Base-by-base conservation (phyloP, 2,113 vertebrate species). In the Gasterosteus aculeatus region DNA sequence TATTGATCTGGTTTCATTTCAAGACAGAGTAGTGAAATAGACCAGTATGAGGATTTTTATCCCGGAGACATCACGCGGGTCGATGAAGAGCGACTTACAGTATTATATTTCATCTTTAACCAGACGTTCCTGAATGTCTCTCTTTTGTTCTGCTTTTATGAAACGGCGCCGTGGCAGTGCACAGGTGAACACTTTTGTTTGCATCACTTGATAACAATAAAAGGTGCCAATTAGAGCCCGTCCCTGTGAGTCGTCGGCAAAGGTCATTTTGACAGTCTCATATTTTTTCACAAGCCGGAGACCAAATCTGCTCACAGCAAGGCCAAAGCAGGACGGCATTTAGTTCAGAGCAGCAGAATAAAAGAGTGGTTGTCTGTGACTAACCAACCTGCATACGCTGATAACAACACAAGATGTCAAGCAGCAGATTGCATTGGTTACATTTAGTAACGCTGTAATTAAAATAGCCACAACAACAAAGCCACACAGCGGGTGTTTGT, bases 211-310 rank as follows among this genome's bases (percentile, higher is more conserved):
- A 85, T 86, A 81, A 87, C 75, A 86, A 86, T 81, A 88, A 91
- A 84, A 89, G 72, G 67, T 86, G 80, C 81, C 90, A 92, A 92
- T 93, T 92, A 93, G 77, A 84, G 54, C 19, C 22, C 14, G 53
- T 80, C 80, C 82, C 77, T 51, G 54, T 53, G 82, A 83, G 84
- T 85, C 83, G 68, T 53, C 63, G 74, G 78, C 79, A 92, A 93
- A 92, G 90, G 91, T 92, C 90, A 91, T 86, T 83, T 83, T 81
- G 78, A 85, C 89, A 77, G 69, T 65, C 78, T 88, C 87, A 85
- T 88, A 86, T 90, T 92, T 38, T 38, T 92, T 81, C 64, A 75
- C 76, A 63, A 53, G 78, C 87, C 42, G 75, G 72, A 77, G 72
- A 82, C 47, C 65, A 61, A 82, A 68, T 80, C 63, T 56, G 78